Conservation (phyloP, 2,113 vertebrate species). For the Halichoerus grypus region DNA sequence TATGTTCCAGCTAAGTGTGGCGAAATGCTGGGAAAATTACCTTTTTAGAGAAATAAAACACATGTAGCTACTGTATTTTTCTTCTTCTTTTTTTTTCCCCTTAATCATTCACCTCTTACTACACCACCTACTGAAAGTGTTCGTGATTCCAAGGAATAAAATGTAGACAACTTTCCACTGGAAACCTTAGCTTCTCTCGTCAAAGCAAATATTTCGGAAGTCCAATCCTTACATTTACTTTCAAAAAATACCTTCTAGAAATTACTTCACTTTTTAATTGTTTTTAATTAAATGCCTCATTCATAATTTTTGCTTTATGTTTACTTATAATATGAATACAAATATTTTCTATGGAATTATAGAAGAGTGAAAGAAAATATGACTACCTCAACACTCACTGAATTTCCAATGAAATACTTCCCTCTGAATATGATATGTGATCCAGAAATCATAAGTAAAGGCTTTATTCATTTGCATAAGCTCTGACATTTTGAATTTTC, state of each 20-base stretch:
- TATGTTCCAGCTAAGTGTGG: not conserved
- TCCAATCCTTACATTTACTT: not conserved
- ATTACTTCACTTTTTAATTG: slow-evolving; percentile 40
- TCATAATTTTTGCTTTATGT: not conserved
- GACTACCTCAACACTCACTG: not conserved
- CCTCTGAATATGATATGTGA: not conserved
- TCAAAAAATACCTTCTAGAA: not conserved
- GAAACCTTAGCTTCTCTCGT: slow-evolving; percentile 10
- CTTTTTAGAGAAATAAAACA: not conserved
- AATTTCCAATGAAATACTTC: slow-evolving; percentile 46
- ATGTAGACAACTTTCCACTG: not conserved
- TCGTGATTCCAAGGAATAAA: not conserved
- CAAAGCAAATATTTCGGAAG: slow-evolving; percentile 65
- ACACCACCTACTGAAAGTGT: not conserved
- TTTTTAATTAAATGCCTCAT: not conserved
- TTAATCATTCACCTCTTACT: not conserved
- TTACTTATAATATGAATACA: not conserved
- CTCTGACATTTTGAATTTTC: not conserved
- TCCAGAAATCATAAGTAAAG: slow-evolving; percentile 11
- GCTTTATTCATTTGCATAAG: not conserved
- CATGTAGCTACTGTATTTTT: not conserved
- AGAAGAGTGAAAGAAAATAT: not conserved
- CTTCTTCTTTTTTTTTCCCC: not conserved
- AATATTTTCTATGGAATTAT: not conserved
- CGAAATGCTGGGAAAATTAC: not conserved